Evolutionary conservation across 2,113 vertebrate species (phyloP).

Genomic region (Vidua macroura): DNA sequence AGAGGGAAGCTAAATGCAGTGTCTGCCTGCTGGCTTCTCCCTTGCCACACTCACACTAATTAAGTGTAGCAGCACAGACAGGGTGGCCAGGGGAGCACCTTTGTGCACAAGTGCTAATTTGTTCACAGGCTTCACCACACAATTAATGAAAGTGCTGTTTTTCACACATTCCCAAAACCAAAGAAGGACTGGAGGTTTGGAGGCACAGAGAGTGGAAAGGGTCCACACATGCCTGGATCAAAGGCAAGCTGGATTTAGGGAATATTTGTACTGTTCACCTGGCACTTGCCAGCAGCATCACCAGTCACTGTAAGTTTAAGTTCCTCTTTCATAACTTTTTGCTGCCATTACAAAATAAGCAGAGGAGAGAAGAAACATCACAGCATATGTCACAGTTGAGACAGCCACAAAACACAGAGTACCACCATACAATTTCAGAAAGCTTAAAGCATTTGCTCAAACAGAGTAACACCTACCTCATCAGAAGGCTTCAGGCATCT

Average conservation of each 20-base stretch:
- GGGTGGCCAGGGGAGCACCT: slow-evolving; percentile 14
- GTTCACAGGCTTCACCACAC: background rate
- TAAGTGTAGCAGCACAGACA: background rate
- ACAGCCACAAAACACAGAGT: background rate
- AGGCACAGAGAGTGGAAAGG: background rate
- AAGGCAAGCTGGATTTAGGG: background rate
- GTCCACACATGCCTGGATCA: background rate
- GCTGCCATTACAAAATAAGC: background rate
- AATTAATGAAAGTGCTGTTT: background rate
- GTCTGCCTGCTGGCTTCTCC: slow-evolving; percentile 1
- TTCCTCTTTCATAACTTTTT: background rate
- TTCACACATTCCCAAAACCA: background rate
- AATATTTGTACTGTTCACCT: background rate
- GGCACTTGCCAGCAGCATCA: background rate
- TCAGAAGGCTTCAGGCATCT: background rate
- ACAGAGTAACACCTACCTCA: background rate
- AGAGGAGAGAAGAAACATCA: background rate
- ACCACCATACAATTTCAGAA: background rate
- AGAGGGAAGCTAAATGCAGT: background rate
- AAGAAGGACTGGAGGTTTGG: background rate
- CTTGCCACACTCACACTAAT: background rate
- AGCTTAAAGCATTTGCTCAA: background rate
- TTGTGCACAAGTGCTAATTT: slow-evolving; percentile 45
- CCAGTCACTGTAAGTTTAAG: background rate
- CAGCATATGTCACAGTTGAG: background rate